phyloP scores from a whole-genome alignment of 2,113 vertebrate genomes.

The Elachura formosa region DNA sequence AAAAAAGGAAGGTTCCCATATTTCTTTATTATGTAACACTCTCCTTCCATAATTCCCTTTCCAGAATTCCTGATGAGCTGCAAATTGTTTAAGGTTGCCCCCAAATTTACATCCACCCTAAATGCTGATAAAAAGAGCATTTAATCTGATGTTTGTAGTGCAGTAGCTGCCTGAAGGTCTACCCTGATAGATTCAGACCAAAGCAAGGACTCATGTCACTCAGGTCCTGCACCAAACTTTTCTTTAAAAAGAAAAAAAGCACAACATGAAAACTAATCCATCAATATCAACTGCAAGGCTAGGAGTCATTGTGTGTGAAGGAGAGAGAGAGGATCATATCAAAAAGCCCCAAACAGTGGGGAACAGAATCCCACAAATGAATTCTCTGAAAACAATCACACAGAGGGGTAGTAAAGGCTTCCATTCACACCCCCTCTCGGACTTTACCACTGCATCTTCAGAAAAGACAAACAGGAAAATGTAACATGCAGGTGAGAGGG shows the following conservation, averaged over 20 bases:
- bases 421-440: neutral
- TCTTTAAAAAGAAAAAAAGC: neutral
- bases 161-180: neutral
- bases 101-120: neutral
- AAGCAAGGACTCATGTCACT: neutral
- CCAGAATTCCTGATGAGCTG: neutral
- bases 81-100: neutral
- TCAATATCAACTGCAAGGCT: neutral
- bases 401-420: neutral
- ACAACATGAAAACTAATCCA: neutral
- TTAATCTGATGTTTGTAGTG: neutral
- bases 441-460: neutral
- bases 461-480: neutral
- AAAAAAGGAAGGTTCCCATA: neutral
- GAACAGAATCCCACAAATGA: neutral
- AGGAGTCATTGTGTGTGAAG: accelerated
- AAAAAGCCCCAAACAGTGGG: neutral
- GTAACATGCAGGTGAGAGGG: neutral
- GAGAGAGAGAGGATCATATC: neutral
- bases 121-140: neutral
- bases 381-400: neutral
- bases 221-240: neutral
- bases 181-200: neutral
- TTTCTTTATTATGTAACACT: neutral
- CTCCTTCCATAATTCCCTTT: neutral